Percentiles rank a stretch among this genome's conserved stretches.
These are phyloP conservation scores for Magallana angulata DNA, from an alignment of 1,140 invertebrate genomes.

Conservation along the genomic window DNA sequence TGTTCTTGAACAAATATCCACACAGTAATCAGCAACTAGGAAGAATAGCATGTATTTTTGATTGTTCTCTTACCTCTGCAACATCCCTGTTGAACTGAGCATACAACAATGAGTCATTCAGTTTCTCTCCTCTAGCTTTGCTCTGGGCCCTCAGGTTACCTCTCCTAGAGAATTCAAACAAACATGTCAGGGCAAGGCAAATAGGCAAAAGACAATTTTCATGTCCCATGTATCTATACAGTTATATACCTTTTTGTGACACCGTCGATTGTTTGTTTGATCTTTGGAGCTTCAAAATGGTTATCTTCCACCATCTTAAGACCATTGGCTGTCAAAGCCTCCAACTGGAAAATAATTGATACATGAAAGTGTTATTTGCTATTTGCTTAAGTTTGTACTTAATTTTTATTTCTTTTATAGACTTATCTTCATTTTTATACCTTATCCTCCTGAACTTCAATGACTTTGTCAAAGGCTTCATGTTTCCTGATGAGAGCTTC, in stretches of 20 bases:
- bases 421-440: constrained; percentile 56
- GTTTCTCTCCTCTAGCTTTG: constrained; percentile 79
- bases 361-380: too few relatives aligned
- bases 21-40: background rate
- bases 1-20: too few relatives aligned
- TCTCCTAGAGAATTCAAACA: constrained; percentile 36
- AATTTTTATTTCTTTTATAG: too few relatives aligned
- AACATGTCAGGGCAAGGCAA: background rate
- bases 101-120: constrained; percentile 91
- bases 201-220: too few relatives aligned
- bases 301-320: constrained; percentile 73
- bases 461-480: constrained; percentile 99
- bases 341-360: constrained; percentile 79
- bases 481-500: constrained; percentile 99
- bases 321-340: constrained; percentile 83
- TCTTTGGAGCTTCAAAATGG: constrained; percentile 78
- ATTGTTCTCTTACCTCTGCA: constrained; percentile 83
- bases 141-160: constrained; percentile 81
- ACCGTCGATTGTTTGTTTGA: constrained; percentile 69
- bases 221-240: background rate
- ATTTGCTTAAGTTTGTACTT: too few relatives aligned
- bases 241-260: constrained; percentile 68
- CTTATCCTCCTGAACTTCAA: constrained; percentile 98
- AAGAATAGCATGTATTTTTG: too few relatives aligned
- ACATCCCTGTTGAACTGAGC: constrained; percentile 95